phyloP scores from a whole-genome alignment of 2,888 invertebrate genomes.

The Orthonevra nobilis region DNA sequence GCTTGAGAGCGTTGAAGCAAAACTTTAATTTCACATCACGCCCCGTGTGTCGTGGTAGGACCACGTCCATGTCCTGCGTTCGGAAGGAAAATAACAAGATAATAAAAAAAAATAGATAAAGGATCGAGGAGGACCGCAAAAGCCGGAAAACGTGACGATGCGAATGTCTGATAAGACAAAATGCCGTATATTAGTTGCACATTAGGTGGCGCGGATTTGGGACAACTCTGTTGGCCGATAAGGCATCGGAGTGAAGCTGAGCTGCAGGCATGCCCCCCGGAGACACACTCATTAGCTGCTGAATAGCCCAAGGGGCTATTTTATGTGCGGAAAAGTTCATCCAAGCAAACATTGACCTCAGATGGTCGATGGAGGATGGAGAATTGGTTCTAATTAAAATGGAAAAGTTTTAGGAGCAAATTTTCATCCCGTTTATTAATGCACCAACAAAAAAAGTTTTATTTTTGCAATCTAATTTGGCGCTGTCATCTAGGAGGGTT shows the following conservation, averaged over 20 bases:
- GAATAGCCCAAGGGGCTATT: constrained; percentile 5
- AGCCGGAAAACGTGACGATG: constrained; percentile 58
- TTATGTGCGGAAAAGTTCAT: constrained; percentile 21
- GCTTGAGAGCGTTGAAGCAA: constrained; percentile 8
- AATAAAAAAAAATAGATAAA: neutral
- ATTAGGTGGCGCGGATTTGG: constrained; percentile 40
- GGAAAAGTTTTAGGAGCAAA: constrained; percentile 34
- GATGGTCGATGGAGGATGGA: constrained; percentile 5
- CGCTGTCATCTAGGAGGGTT: no score
- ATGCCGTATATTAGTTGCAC: constrained; percentile 45
- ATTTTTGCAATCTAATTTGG: no score
- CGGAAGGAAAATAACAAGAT: neutral
- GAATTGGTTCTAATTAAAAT: constrained; percentile 43
- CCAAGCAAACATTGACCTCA: constrained; percentile 40
- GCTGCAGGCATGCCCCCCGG: constrained; percentile 9
- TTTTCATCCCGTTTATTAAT: constrained; percentile 4
- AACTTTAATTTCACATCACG: constrained; percentile 64
- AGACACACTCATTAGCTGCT: constrained; percentile 20
- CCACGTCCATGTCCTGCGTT: constrained; percentile 30
- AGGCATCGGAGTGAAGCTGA: neutral
- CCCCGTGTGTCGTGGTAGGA: constrained; percentile 27
- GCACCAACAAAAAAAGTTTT: no score
- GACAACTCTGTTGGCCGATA: constrained; percentile 61
- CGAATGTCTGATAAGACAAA: constrained; percentile 57
- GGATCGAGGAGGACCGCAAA: constrained; percentile 6